Conservation (phyloP, 2,113 vertebrate species). For the Microcebus tavaratra region DNA sequence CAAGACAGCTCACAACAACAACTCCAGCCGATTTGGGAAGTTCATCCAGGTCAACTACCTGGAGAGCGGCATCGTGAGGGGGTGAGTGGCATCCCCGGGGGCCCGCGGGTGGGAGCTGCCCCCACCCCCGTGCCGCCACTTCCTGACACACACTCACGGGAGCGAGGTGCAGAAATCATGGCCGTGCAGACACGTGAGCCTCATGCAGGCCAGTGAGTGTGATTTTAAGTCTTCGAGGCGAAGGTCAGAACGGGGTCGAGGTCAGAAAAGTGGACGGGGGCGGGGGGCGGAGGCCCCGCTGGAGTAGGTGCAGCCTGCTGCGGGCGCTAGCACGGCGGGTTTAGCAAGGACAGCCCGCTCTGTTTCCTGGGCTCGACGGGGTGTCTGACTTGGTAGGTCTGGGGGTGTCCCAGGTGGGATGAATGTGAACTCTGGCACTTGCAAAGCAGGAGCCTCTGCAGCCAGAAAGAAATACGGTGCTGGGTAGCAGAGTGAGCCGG, state of each 20-base stretch:
- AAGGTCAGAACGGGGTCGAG: not conserved
- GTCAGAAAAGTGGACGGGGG: not conserved
- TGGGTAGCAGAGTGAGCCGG: not conserved
- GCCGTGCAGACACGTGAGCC: not conserved
- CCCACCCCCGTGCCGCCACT: too few species aligned
- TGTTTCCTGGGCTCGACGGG: not conserved
- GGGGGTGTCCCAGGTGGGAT: not conserved
- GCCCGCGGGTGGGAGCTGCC: not conserved
- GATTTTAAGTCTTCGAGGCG: not conserved
- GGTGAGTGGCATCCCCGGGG: constrained; percentile 84
- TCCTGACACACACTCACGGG: not conserved
- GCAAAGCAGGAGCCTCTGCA: not conserved
- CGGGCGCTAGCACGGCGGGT: not conserved
- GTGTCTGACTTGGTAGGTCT: not conserved
- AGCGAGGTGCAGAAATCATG: not conserved
- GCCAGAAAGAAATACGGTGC: not conserved
- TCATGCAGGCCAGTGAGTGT: fast-evolving
- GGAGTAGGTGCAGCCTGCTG: not conserved
- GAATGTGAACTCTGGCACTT: not conserved
- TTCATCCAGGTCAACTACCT: constrained; percentile 98
- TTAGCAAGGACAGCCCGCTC: too few species aligned
- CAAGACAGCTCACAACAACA: constrained; percentile 95
- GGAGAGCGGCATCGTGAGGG: constrained; percentile 94
- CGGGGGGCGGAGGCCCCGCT: not conserved
- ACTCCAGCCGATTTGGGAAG: constrained; percentile 98